phyloP scores from a whole-genome alignment of 2,888 invertebrate species.

The Homarus gammarus region DNA sequence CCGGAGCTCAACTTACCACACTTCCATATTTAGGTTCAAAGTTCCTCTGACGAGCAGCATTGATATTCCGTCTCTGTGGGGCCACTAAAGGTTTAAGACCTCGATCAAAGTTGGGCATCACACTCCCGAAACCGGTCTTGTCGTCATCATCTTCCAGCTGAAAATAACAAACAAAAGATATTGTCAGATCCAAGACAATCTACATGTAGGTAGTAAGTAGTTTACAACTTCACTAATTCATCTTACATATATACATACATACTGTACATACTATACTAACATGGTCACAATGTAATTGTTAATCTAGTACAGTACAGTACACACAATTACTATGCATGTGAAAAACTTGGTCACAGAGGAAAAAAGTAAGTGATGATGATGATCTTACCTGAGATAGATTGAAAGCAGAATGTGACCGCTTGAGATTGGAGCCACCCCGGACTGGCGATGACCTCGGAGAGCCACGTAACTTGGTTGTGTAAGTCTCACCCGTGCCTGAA shows the following conservation, averaged over 20 bases:
- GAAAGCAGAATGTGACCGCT: conserved; percentile 73
- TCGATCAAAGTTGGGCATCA: conserved; percentile 65
- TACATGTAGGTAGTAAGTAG: not conserved
- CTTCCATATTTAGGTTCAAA: conserved; percentile 74
- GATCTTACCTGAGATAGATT: conserved; percentile 73
- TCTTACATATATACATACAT: not conserved
- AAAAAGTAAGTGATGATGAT: too few relatives aligned
- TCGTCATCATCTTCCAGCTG: conserved; percentile 51
- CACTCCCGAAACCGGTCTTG: not conserved
- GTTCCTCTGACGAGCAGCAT: conserved; percentile 70
- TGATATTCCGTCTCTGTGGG: conserved; percentile 55
- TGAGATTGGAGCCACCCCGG: conserved; percentile 67
- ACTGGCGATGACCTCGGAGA: conserved; percentile 67
- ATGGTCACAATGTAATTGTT: not conserved
- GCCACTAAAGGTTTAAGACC: conserved; percentile 65
- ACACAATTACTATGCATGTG: not conserved
- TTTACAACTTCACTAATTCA: not conserved
- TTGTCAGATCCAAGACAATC: not conserved
- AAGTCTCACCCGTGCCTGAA: conserved; percentile 52
- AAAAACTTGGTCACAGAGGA: not conserved
- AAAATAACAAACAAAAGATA: not conserved
- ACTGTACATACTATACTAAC: not conserved
- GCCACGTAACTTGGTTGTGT: conserved; percentile 61
- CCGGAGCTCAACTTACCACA: conserved; percentile 60
- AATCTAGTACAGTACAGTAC: not conserved